These are phyloP conservation scores for Zeugodacus cucurbitae DNA, from an alignment of 1,140 invertebrate species.

Conservation along the genomic window DNA sequence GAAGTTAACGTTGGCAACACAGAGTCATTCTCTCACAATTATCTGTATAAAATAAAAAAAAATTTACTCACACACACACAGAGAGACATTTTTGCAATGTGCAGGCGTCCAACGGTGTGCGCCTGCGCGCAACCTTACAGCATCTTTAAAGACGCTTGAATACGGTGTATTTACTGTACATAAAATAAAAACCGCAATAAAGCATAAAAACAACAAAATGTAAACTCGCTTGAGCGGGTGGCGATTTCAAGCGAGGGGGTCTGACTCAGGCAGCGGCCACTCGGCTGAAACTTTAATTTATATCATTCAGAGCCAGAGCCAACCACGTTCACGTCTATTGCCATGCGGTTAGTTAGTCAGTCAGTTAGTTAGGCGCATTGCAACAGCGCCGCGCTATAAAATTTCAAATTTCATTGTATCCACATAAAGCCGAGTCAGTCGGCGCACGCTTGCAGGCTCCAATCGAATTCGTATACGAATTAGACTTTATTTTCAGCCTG, in stretches of 20 bases:
- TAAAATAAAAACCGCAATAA: background rate
- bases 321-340: background rate
- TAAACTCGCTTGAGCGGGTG: slow-evolving; percentile 15
- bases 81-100: background rate
- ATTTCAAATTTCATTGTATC: slow-evolving; percentile 6
- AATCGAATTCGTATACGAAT: background rate
- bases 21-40: background rate
- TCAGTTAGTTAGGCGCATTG: background rate
- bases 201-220: background rate
- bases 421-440: background rate
- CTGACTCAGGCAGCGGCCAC: background rate
- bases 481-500: background rate
- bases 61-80: background rate
- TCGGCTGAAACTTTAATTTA: slow-evolving; percentile 27
- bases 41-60: background rate
- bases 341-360: background rate
- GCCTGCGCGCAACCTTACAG: background rate
- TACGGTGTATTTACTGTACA: background rate
- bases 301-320: background rate
- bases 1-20: background rate
- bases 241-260: background rate
- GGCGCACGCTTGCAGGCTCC: background rate
- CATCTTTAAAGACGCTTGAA: background rate
- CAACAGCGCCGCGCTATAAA: background rate
- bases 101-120: background rate